Conservation (phyloP, 1,140 invertebrate genomes). For the Temnothorax longispinosus region DNA sequence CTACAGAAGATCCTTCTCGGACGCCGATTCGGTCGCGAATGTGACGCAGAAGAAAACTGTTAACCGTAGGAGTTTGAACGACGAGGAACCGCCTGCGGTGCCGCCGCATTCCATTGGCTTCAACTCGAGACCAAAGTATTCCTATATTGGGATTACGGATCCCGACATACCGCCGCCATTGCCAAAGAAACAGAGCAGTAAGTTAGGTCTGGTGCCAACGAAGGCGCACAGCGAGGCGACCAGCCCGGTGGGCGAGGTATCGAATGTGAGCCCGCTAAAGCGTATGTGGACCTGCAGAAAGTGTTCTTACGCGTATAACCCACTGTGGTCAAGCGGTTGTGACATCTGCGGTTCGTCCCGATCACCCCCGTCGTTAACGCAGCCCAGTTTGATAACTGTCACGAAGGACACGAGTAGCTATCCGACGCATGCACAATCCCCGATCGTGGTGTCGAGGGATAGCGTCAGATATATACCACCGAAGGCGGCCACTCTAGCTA, state of each 20-base stretch:
- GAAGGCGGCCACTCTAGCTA: conserved; percentile 85
- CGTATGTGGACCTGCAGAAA: conserved; percentile 95
- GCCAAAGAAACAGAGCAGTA: conserved; percentile 83
- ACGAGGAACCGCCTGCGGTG: conserved; percentile 86
- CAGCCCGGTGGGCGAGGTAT: conserved; percentile 78
- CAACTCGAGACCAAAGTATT: conserved; percentile 85
- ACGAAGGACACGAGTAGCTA: conserved; percentile 86
- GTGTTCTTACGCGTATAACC: conserved; percentile 95
- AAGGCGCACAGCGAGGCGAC: conserved; percentile 83
- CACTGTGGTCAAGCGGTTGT: conserved; percentile 91
- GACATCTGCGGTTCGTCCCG: conserved; percentile 91
- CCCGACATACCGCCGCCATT: conserved; percentile 84
- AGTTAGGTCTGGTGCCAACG: conserved; percentile 76
- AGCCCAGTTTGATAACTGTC: conserved; percentile 90
- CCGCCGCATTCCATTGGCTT: conserved; percentile 84
- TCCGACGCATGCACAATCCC: conserved; percentile 78
- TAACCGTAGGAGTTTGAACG: conserved; percentile 87
- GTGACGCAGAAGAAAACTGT: conserved; percentile 81
- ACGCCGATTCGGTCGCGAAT: conserved; percentile 83
- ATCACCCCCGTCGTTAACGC: conserved; percentile 88
- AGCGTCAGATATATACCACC: conserved; percentile 85
- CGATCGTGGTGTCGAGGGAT: conserved; percentile 82
- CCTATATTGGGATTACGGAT: conserved; percentile 87
- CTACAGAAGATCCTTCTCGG: conserved; percentile 89
- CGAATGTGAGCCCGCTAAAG: conserved; percentile 83